Evolutionary conservation across 1,140 invertebrate genomes (phyloP).

Genomic region (Nymphalis io): DNA sequence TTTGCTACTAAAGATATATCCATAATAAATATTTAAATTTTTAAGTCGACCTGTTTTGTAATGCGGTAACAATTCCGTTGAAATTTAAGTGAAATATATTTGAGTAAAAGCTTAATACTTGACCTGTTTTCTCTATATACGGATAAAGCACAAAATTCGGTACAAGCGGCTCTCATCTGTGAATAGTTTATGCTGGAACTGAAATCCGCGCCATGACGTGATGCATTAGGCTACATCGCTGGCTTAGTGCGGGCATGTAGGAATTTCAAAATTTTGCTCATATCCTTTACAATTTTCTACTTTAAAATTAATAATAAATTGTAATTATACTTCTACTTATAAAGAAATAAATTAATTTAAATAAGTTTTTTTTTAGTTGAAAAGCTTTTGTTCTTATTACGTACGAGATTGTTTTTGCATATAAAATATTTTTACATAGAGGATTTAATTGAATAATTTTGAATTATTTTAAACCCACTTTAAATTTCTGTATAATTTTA

Average conservation of each 20-base stretch:
- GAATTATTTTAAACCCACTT: too few species aligned
- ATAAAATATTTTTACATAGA: too few species aligned
- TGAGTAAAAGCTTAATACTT: constrained; percentile 21
- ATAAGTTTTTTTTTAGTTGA: background rate
- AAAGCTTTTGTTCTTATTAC: too few species aligned
- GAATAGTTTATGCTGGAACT: constrained; percentile 65
- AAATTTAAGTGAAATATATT: constrained; percentile 27
- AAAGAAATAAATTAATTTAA: background rate
- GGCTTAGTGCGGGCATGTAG: constrained; percentile 54
- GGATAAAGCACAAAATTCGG: constrained; percentile 28
- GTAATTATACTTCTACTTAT: background rate
- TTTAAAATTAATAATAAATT: background rate
- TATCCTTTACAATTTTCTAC: constrained; percentile 1
- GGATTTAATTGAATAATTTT: too few species aligned
- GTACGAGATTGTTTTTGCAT: too few species aligned
- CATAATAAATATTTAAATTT: background rate
- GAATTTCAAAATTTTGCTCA: constrained; percentile 23
- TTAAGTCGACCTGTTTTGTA: background rate
- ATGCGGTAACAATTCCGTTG: constrained; percentile 14
- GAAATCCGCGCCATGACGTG: constrained; percentile 55
- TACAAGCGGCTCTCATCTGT: constrained; percentile 45
- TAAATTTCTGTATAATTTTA: too few species aligned
- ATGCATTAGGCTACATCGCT: constrained; percentile 63
- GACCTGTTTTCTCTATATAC: constrained; percentile 27
- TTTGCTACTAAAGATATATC: background rate